Conservation (phyloP, 2,888 invertebrate species). For the Tineola bisselliella region DNA sequence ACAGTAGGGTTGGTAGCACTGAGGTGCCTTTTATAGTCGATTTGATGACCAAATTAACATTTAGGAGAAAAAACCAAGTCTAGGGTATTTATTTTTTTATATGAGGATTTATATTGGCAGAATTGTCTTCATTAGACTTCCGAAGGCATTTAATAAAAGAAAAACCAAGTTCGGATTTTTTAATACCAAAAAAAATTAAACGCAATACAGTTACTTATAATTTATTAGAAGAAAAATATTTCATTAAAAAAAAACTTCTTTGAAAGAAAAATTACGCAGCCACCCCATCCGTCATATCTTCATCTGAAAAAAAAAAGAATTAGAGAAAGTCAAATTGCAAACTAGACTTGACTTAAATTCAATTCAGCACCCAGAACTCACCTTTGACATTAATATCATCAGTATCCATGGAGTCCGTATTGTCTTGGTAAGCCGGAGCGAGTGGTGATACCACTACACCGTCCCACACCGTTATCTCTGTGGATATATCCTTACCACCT, state of each 20-base stretch:
- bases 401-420: constrained; percentile 71
- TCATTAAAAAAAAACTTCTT: too few species aligned
- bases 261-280: constrained; percentile 29
- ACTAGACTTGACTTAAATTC: too few species aligned
- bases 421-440: constrained; percentile 92
- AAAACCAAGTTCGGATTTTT: too few species aligned
- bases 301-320: constrained; percentile 33
- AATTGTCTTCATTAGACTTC: too few species aligned
- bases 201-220: not conserved
- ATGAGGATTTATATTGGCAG: too few species aligned
- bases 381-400: constrained; percentile 43
- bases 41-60: too few species aligned
- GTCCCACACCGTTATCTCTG: constrained; percentile 96
- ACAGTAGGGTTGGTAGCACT: too few species aligned
- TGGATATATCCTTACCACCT: constrained; percentile 72
- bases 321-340: too few species aligned
- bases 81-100: too few species aligned
- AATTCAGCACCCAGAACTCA: constrained; percentile 18
- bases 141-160: too few species aligned
- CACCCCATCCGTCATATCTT: constrained; percentile 37
- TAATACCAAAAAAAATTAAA: not conserved
- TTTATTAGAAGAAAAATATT: not conserved
- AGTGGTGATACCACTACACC: constrained; percentile 95
- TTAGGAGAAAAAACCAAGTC: too few species aligned
- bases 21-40: too few species aligned